These are phyloP conservation scores for Acipenser ruthenus DNA, from an alignment of 2,797 vertebrate genomes.

Conservation along the genomic window DNA sequence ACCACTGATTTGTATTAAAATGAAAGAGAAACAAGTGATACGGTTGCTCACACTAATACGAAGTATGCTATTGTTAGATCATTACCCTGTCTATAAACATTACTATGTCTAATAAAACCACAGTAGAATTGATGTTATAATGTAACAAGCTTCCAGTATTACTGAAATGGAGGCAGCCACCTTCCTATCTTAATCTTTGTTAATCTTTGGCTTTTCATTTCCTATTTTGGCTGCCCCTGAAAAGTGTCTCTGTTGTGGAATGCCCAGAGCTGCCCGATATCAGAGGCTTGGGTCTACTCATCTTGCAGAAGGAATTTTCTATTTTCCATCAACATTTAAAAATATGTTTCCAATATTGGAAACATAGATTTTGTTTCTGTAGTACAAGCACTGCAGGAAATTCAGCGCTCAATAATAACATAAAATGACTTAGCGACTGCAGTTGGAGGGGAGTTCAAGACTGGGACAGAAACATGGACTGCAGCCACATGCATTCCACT, in stretches of 20 bases:
- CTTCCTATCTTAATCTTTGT: constrained; percentile 16
- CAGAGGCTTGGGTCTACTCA: constrained; percentile 7
- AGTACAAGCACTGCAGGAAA: constrained; percentile 27
- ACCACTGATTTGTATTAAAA: no score
- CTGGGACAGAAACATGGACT: neutral
- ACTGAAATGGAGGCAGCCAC: constrained; percentile 18
- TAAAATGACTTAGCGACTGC: constrained; percentile 25
- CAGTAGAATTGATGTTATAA: no score
- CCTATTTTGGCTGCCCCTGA: constrained; percentile 6
- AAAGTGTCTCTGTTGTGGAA: constrained; percentile 10
- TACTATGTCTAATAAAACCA: no score
- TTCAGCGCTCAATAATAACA: constrained; percentile 28
- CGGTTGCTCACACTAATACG: no score
- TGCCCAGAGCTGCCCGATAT: neutral
- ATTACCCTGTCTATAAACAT: no score
- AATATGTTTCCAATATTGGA: constrained; percentile 37
- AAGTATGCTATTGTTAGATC: no score
- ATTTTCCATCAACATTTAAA: constrained; percentile 22
- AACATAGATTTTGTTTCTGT: constrained; percentile 17
- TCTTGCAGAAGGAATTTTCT: neutral
- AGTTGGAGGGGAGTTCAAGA: constrained; percentile 24
- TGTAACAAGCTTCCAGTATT: no score
- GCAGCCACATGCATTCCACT: neutral
- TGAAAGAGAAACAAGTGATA: no score
- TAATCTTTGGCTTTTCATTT: constrained; percentile 3